These are phyloP conservation scores for Macroramphosus scolopax DNA, from an alignment of 2,797 vertebrate species.

Conservation along the genomic window DNA sequence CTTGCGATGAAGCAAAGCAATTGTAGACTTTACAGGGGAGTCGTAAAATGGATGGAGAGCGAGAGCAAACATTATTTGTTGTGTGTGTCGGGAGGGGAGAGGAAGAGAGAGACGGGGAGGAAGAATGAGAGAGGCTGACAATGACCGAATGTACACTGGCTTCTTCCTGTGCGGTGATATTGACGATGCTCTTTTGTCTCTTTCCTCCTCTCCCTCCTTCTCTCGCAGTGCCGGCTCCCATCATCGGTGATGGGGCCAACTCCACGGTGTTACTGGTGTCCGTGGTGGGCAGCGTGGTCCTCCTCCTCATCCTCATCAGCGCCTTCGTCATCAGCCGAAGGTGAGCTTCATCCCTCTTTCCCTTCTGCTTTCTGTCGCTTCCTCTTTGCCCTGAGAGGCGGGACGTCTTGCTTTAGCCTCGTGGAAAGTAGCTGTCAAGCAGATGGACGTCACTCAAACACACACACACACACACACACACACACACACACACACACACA, in stretches of 20 bases:
- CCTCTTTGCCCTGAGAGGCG: conserved; percentile 27
- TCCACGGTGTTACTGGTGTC: conserved; percentile 93
- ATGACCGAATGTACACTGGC: conserved; percentile 23
- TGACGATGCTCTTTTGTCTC: conserved; percentile 43
- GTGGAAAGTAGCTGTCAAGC: conserved; percentile 51
- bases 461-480: conserved; percentile 15
- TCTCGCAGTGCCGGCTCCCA: conserved; percentile 88
- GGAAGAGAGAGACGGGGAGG: conserved; percentile 11
- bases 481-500: conserved; percentile 26
- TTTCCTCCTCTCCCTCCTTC: not conserved
- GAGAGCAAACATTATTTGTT: conserved; percentile 16
- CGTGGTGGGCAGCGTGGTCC: conserved; percentile 91
- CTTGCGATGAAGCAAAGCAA: conserved; percentile 35
- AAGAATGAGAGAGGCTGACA: no score
- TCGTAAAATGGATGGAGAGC: conserved; percentile 34
- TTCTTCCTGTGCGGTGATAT: conserved; percentile 34
- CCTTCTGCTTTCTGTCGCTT: conserved; percentile 44
- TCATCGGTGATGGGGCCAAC: conserved; percentile 94
- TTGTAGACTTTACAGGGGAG: conserved; percentile 30
- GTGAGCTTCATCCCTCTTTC: conserved; percentile 73
- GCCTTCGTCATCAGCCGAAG: conserved; percentile 96
- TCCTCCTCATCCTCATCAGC: conserved; percentile 94
- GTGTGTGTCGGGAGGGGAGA: conserved; percentile 1
- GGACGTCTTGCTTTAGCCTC: conserved; percentile 59
- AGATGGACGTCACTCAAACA: conserved; percentile 29